Evolutionary conservation across 2,113 vertebrate species (phyloP), one percentile per base, ranked within the genome.

Genomic region (Elachura formosa): DNA sequence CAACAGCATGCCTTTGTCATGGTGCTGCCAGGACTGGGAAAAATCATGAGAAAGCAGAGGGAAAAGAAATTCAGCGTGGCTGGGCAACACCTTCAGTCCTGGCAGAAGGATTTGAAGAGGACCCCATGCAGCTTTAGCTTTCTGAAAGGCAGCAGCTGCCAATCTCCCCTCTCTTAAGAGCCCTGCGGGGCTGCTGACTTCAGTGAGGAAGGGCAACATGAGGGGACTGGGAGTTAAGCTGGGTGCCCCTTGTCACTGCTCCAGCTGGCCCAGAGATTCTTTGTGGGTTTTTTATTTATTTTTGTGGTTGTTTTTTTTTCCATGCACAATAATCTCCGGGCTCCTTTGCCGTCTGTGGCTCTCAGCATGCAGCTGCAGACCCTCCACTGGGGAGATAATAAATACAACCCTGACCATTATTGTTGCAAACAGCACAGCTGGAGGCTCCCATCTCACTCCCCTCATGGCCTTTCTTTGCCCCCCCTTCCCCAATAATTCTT

Each of bases 401-500:
- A 87, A 89, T 76, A 94, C 89, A 95, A 66, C 79, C 96, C 89
- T 87, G 89, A 66, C 80, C 8, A 5, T 89, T 90, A 89, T 84
- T 97, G 49, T 69, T 79, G 77, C 91, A 93, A 95, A 79, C 77
- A 79, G 91, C 95, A 94, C 93, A 95, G 95, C 91, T 95, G 96
- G 95, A 91, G 74, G 67, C 58, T 87, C 91, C 91, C 4, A 28
- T 61, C 84, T 87, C 33, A 1, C 41, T 91, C 87, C 36, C 33
- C 54, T 87, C 74, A 41, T 22, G 6, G 90, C 49, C 54, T 76
- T 93, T 95, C 80, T 90, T 74, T 23, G 1, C 14, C 14, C 13
- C 28, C 5, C 46, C 4, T 5, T 5, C 16, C 6, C 12, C 36
- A 78, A 54, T 84, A 93, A 91, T 34, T 87, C 94, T 69, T 75